phyloP scores from a whole-genome alignment of 2,888 invertebrate species.

The Sabellastarte sp. region DNA sequence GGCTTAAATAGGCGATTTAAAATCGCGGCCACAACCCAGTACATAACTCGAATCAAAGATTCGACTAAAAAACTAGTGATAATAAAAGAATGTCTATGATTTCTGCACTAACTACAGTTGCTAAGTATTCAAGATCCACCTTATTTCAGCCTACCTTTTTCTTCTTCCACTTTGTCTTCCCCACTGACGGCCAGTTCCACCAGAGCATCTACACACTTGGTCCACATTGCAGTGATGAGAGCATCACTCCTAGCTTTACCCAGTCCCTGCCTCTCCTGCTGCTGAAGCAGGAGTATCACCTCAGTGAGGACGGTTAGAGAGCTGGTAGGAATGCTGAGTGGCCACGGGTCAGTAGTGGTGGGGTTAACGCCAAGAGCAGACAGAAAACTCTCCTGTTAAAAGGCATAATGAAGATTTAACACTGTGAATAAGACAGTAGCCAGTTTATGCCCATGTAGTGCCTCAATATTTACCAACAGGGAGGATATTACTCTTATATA shows the following conservation, averaged over 20 bases:
- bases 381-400: constrained; percentile 67
- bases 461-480: constrained; percentile 1
- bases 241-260: constrained; percentile 86
- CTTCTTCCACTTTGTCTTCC: no score
- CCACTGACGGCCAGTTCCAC: constrained; percentile 89
- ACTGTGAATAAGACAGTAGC: not conserved
- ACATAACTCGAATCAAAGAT: no score
- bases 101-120: no score
- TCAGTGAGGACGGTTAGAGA: constrained; percentile 81
- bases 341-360: constrained; percentile 66
- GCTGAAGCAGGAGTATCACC: constrained; percentile 66
- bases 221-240: constrained; percentile 88
- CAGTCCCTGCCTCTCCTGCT: constrained; percentile 64
- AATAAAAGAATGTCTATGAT: no score
- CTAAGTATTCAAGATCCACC: no score
- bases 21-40: no score
- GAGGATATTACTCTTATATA: no score
- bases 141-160: no score
- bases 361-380: constrained; percentile 76
- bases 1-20: no score
- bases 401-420: not conserved
- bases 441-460: not conserved
- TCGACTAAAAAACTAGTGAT: no score
- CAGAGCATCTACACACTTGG: constrained; percentile 82
- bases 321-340: constrained; percentile 75